These are phyloP conservation scores for Steatocranus sp. DNA, from an alignment of 2,797 vertebrate species.

Conservation along the genomic window DNA sequence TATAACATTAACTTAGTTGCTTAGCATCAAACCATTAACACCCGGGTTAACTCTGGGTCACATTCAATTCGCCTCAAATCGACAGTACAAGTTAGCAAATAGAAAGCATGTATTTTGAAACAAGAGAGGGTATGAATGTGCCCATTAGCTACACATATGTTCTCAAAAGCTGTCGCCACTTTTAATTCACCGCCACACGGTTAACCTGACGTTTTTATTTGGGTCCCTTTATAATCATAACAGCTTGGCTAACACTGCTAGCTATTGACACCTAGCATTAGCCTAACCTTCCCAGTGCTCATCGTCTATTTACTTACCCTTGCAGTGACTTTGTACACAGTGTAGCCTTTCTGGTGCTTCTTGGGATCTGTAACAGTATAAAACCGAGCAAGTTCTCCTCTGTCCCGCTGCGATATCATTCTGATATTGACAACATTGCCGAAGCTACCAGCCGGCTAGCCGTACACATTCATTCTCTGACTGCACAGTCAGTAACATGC, in stretches of 20 bases:
- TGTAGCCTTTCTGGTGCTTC: slow-evolving; percentile 89
- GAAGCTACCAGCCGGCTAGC: slow-evolving; percentile 62
- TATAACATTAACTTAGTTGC: not conserved
- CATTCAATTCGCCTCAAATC: not conserved
- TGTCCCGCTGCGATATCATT: slow-evolving; percentile 89
- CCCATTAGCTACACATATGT: not conserved
- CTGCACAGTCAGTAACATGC: not conserved
- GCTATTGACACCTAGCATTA: slow-evolving; percentile 48
- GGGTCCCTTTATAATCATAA: slow-evolving; percentile 10
- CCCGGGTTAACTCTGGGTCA: not conserved
- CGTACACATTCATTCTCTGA: slow-evolving; percentile 48
- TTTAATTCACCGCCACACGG: not conserved
- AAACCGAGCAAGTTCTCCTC: slow-evolving; percentile 91
- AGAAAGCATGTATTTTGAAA: not conserved
- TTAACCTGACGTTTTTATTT: not conserved
- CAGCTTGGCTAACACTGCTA: slow-evolving; percentile 13
- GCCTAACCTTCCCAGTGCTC: not conserved
- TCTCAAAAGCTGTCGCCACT: not conserved
- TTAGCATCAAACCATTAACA: not conserved
- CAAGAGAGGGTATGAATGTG: not conserved
- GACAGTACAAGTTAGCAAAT: not conserved
- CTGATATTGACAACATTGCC: slow-evolving; percentile 76
- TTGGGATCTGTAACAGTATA: slow-evolving; percentile 95
- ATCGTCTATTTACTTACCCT: slow-evolving; percentile 79
- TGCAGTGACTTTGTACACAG: slow-evolving; percentile 97